Evolutionary conservation across 92 coral and sea anemone species (phyloP).

Genomic region (Metridium senile): DNA sequence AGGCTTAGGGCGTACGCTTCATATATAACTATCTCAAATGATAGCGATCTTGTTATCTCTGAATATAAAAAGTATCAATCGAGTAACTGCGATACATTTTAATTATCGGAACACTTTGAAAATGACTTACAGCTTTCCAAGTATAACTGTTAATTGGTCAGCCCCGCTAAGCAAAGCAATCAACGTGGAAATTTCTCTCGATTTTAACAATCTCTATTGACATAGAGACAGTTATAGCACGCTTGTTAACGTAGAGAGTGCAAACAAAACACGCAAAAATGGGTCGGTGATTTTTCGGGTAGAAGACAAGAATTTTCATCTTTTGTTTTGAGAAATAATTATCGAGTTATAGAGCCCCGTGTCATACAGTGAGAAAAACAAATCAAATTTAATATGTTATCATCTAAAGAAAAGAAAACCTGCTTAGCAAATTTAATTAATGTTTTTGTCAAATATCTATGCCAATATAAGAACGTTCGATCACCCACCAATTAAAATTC

Average conservation of each 20-base stretch:
- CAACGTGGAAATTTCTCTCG: background rate
- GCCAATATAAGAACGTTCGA: slow-evolving; percentile 33
- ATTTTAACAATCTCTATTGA: background rate
- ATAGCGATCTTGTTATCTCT: slow-evolving; percentile 32
- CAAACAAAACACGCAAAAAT: background rate
- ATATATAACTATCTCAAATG: background rate
- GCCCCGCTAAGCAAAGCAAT: background rate
- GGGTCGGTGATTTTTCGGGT: background rate
- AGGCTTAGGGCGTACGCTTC: slow-evolving; percentile 4
- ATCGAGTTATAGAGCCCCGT: slow-evolving; percentile 7
- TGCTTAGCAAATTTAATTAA: slow-evolving; percentile 34
- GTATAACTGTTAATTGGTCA: background rate
- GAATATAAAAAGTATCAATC: slow-evolving; percentile 46
- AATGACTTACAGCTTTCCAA: slow-evolving; percentile 19
- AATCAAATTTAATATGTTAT: slow-evolving; percentile 16
- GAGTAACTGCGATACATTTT: slow-evolving; percentile 41
- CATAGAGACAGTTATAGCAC: background rate
- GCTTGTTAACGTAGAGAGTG: background rate
- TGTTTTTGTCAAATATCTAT: slow-evolving; percentile 13
- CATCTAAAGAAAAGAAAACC: slow-evolving; percentile 7
- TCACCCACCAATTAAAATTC: slow-evolving; percentile 29
- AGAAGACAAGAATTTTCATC: background rate
- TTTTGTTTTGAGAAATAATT: slow-evolving; percentile 13
- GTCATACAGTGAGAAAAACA: slow-evolving; percentile 21
- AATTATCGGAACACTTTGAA: slow-evolving; percentile 39